Base-by-base conservation (phyloP, 2,797 vertebrate genomes). In the Arrhamphus sclerolepis region DNA sequence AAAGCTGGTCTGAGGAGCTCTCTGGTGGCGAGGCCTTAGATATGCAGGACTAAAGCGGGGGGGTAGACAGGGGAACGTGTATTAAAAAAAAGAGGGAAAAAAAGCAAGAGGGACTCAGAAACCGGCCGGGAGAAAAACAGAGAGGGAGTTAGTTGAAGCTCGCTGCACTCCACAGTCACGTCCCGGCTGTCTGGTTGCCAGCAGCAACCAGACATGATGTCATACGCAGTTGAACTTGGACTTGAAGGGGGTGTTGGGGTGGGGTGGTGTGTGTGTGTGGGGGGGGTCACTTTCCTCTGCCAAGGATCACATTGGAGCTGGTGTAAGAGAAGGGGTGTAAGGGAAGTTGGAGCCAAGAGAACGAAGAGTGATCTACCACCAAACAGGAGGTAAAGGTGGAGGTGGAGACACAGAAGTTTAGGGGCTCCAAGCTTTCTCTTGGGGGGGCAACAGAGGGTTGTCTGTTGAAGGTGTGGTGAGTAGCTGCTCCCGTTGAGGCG, bases 191-290 rank as follows among this genome's bases (percentile, higher is more conserved):
- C 95, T 96, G 92, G 95, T 96, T 94, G 93, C 94, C 78, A 75
- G 2, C 75, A 78, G 94, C 93, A 95, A 95, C 94, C 92, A 96
- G 95, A 96, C 94, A 94, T 96, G 94, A 96, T 94, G 94, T 96
- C 94, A 96, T 94, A 92, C 89, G 89, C 91, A 92, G 93, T 92
- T 94, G 93, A 94, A 95, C 93, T 94, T 94, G 92, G 93, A 94
- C 92, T 94, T 93, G 83, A 77, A 72, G 75, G 58, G 67, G 89
- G 85, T 10, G 62, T 39, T 7, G 4, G 17, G 17, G 10, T 21
- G 52, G 66, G 19, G 72, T 34, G 31, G 1, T 9, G 31, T 9
- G 7, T 26, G 24, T 26, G 6, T 26, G 24, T 26, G 47, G 39
- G 66, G 86, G 85, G 89, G 83, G 79, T 81, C 83, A 86, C 80